Evolutionary conservation across 2,888 invertebrate genomes (phyloP).

Genomic region (Thumatha senex): DNA sequence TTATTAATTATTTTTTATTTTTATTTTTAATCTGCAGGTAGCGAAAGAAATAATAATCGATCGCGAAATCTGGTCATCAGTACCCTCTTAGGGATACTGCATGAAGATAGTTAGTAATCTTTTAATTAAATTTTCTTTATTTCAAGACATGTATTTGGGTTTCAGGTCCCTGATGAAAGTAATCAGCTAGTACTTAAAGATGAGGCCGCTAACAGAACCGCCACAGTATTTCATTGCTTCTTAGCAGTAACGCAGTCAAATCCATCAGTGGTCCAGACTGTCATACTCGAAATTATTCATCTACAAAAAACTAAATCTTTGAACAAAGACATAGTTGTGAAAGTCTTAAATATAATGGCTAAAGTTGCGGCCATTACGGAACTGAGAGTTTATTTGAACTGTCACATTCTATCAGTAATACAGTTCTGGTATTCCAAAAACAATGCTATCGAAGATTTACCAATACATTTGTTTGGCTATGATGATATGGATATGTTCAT

Average conservation of each 20-base stretch:
- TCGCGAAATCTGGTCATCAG: too few relatives aligned
- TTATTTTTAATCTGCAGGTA: too few relatives aligned
- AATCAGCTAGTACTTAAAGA: slow-evolving; percentile 76
- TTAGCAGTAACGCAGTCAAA: slow-evolving; percentile 79
- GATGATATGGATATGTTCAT: slow-evolving; percentile 59
- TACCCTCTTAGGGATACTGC: too few relatives aligned
- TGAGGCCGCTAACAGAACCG: slow-evolving; percentile 83
- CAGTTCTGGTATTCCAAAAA: slow-evolving; percentile 74
- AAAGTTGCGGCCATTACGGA: slow-evolving; percentile 44
- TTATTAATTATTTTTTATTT: too few relatives aligned
- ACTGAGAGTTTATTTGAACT: slow-evolving; percentile 58
- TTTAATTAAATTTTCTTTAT: too few relatives aligned
- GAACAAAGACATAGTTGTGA: slow-evolving; percentile 62
- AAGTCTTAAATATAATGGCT: slow-evolving; percentile 67
- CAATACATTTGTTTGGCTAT: slow-evolving; percentile 66
- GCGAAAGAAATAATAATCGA: too few relatives aligned
- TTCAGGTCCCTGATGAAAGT: slow-evolving; percentile 62
- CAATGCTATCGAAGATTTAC: slow-evolving; percentile 64
- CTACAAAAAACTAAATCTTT: slow-evolving; percentile 79
- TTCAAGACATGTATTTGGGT: slow-evolving; percentile 13
- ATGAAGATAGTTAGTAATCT: too few relatives aligned
- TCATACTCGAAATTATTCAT: slow-evolving; percentile 79
- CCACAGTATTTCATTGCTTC: slow-evolving; percentile 82
- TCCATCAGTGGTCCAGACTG: slow-evolving; percentile 74
- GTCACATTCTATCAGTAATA: slow-evolving; percentile 76